Base-by-base conservation (phyloP, 2,797 vertebrate species). In the Oreochromis mossambicus region DNA sequence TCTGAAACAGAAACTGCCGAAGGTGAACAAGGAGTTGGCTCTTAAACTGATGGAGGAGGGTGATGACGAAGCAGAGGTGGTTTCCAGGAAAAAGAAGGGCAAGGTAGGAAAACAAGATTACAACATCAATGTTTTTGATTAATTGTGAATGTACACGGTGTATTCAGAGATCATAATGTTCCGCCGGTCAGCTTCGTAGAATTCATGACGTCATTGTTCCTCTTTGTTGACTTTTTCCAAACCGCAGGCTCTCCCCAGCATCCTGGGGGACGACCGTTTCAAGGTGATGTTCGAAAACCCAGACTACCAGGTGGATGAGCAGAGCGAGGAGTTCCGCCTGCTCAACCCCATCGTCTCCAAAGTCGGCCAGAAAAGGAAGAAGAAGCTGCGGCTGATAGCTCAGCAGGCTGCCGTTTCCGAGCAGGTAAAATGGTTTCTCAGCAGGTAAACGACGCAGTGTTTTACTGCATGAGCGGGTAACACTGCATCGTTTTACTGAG, bases 251-350 rank as follows among this genome's bases (percentile, higher is more conserved):
- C 90, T 97, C 26, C 97, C 97, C 17, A 99, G 92, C 92, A 97
- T 99, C 88, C 96, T 99, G 82, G 97, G 95, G 5, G 99, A 99
- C 26, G 96, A 98, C 83, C 97, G 98, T 38, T 99, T 99, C 95
- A 98, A 99, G 96, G 95, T 98, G 91, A 99, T 99, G 98, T 99
- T 99, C 86, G 98, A 99, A 92, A 99, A 99, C 92, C 98, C 98
- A 0, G 98, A 99, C 90, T 99, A 97, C 95, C 98, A 99, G 92
- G 99, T 99, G 87, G 98, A 99, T 10, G 97, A 99, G 92, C 96
- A 97, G 91, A 99, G 98, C 80, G 98, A 99, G 93, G 99, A 99
- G 93, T 99, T 97, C 89, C 96, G 99, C 52, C 96, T 99, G 83
- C 96, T 99, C 90, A 99, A 99, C 91, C 99, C 99, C 19, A 98